Evolutionary conservation across 1,140 invertebrate genomes (phyloP).

Genomic region (Pseudomyrmex gracilis): DNA sequence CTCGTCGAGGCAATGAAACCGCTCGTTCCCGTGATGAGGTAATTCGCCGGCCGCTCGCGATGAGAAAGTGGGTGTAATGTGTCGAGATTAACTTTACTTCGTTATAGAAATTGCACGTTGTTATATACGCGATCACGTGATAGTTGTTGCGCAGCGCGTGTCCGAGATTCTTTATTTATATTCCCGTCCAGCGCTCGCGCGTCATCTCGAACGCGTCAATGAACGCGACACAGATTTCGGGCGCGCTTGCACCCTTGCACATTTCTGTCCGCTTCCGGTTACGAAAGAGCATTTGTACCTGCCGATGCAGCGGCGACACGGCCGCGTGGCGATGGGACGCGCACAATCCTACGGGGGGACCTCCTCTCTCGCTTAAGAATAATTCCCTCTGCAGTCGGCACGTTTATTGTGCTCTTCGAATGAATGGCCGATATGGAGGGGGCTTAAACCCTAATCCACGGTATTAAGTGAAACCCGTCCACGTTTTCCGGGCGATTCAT

Average conservation of each 20-base stretch:
- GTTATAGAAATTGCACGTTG: slow-evolving; percentile 43
- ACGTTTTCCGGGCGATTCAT: slow-evolving; percentile 74
- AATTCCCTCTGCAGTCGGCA: slow-evolving; percentile 60
- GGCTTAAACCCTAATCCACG: slow-evolving; percentile 80
- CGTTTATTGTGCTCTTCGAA: slow-evolving; percentile 69
- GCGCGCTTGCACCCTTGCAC: slow-evolving; percentile 49
- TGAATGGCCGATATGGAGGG: slow-evolving; percentile 67
- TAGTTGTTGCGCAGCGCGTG: neutral
- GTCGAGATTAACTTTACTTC: slow-evolving; percentile 41
- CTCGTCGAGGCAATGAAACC: slow-evolving; percentile 42
- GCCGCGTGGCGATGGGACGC: neutral
- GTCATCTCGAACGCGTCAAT: slow-evolving; percentile 1
- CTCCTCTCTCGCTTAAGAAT: slow-evolving; percentile 58
- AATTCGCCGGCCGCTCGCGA: slow-evolving; percentile 31
- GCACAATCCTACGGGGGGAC: neutral
- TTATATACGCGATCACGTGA: neutral
- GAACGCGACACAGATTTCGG: slow-evolving; percentile 44
- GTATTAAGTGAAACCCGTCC: slow-evolving; percentile 82
- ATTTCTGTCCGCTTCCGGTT: slow-evolving; percentile 67
- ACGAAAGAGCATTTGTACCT: slow-evolving; percentile 70
- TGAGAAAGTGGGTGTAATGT: slow-evolving; percentile 44
- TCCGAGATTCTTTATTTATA: neutral
- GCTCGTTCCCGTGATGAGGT: slow-evolving; percentile 34
- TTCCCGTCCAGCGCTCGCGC: neutral
- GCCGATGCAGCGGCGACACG: slow-evolving; percentile 65